Conservation (phyloP, 2,888 invertebrate genomes). For the Maniola hyperantus region DNA sequence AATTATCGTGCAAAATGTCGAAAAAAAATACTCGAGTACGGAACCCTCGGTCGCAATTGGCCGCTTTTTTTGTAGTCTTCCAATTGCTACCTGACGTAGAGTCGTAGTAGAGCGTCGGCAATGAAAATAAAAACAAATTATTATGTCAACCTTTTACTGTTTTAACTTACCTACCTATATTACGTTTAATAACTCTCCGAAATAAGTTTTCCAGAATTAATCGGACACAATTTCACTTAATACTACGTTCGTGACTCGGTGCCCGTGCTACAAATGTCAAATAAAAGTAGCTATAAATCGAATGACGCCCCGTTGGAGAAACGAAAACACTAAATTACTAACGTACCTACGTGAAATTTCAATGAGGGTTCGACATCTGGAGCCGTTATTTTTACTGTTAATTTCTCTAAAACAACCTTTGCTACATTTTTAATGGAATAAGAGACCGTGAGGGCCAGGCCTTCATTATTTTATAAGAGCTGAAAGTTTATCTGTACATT, state of each 20-base stretch:
- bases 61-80: no score
- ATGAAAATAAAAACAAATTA: not conserved
- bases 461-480: no score
- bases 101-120: not conserved
- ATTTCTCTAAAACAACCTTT: no score
- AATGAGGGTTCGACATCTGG: not conserved
- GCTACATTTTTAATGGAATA: no score
- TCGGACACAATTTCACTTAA: slow-evolving; percentile 12
- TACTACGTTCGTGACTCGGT: slow-evolving; percentile 11
- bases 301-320: not conserved
- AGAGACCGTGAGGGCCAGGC: no score
- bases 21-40: no score
- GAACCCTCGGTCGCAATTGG: no score
- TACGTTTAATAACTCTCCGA: not conserved
- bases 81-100: not conserved
- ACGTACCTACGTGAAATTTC: not conserved
- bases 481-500: no score
- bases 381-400: not conserved
- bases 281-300: slow-evolving; percentile 13
- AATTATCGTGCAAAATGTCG: no score
- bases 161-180: not conserved
- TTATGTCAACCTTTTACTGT: not conserved
- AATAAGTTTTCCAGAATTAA: slow-evolving; percentile 6
- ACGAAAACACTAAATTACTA: slow-evolving; percentile 4
- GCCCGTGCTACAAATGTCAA: slow-evolving; percentile 10